A percentile compares a stretch with the other conserved stretches of the same genome.
phyloP scores from a whole-genome alignment of 2,113 vertebrate genomes.

The Damaliscus lunatus region DNA sequence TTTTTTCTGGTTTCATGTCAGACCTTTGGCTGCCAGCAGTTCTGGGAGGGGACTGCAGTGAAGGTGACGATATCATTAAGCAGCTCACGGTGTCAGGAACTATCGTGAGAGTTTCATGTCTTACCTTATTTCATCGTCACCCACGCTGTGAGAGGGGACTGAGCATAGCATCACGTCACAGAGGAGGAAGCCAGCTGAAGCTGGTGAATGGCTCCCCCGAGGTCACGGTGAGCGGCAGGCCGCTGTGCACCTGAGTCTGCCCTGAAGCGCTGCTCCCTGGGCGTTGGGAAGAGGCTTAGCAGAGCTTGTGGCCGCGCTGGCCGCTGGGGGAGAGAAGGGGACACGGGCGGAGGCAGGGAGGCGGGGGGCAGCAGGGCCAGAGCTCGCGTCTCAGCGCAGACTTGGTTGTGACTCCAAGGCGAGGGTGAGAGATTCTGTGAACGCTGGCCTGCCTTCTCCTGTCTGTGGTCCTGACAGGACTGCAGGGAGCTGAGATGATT shows the following conservation, averaged over 20 bases:
- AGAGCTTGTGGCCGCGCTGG: rapidly evolving
- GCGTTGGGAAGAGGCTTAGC: rapidly evolving
- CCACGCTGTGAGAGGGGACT: rapidly evolving
- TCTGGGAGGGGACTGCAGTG: rapidly evolving
- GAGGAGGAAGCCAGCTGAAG: background rate
- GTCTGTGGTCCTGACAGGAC: rapidly evolving
- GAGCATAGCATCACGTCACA: background rate
- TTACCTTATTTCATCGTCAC: background rate
- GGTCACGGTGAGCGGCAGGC: background rate
- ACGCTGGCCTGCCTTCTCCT: rapidly evolving
- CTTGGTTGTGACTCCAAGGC: background rate
- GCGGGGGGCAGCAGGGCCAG: rapidly evolving
- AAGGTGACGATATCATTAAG: background rate
- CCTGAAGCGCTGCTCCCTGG: rapidly evolving
- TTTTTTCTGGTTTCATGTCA: rapidly evolving
- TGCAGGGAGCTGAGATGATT: too few species aligned
- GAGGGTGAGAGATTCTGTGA: background rate
- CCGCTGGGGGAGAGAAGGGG: background rate
- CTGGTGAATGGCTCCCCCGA: rapidly evolving
- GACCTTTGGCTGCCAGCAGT: background rate
- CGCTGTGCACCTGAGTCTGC: rapidly evolving
- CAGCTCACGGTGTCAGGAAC: background rate
- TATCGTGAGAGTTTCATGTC: background rate
- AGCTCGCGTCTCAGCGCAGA: rapidly evolving
- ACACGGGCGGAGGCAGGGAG: rapidly evolving